Base-by-base conservation (phyloP, 1,140 invertebrate genomes). In the Megalonaias nervosa region DNA sequence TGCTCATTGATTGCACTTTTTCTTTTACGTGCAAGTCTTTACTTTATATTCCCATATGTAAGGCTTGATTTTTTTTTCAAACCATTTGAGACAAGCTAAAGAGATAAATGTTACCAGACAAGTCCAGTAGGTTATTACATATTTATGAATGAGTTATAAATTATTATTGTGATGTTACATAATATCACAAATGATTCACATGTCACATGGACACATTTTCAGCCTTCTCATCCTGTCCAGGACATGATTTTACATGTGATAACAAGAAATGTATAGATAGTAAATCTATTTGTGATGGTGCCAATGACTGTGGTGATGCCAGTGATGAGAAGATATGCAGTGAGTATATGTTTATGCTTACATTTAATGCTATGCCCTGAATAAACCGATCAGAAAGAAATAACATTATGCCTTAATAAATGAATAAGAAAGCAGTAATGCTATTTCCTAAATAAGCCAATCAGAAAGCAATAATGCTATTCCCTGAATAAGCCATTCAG, bases 301-400 rank as follows among this genome's bases (percentile, higher is more conserved):
- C 98, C 85, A 97, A 98, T 88, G 97, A 99, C 89, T 99, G 98
- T 90, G 98, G 97, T 87, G 97, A 99, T 89, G 96, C 97, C 85
- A 95, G 96, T 84, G 98, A 99, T 89, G 98, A 99, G 91, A 23
- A 56, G 17, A 72, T 80, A n/a, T 86, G 85, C 68, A 70, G 85
- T 86, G 79, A 77, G 79, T 74, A 64, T 48, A 11, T 11, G 19
- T 15, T 26, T 19, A 23, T 59, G 11, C 19, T 60, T 31, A 56
- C 81, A 56, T 83, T 85, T 86, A 74, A 69, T 57, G 17, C 0
- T 38, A 68, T 68, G 67, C n/a, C 31, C 15, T 38, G 38, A 19
- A 48, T 56, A n/a, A 26, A 56, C 9, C 67, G 5, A 17, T n/a
- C 26, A 31, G 26, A 31, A 31, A 31, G 26, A 2, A 31, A 31